Base-by-base conservation (phyloP, 2,797 vertebrate genomes). In the Sebastes vulpes region DNA sequence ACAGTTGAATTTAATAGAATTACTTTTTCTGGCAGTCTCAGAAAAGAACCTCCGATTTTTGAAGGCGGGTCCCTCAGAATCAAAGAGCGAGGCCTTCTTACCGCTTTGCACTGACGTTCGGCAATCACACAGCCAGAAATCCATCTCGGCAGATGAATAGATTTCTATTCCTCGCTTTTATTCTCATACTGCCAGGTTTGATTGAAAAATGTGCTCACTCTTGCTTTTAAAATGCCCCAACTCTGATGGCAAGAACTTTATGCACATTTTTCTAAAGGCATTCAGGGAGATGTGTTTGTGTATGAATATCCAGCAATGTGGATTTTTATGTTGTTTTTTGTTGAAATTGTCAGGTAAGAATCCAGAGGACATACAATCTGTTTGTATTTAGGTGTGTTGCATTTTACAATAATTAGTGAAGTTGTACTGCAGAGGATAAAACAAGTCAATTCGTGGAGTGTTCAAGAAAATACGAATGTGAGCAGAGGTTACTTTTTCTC, bases 61-160 rank as follows among this genome's bases (percentile, higher is more conserved):
- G 56, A 69, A 71, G 23, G 42, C 4, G 29, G 60, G 12, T 23
- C 25, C 18, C 48, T 75, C 38, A 11, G 12, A 88, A 65, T 85
- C 46, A 72, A 73, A 82, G 75, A 69, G 38, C 60, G 14, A 72
- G 54, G 66, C 32, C 26, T 58, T 56, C 35, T 74, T 54, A 12
- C 63, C 54, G 38, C 84, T 83, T 74, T 77, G 20, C 53, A 64
- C 20, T 48, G 42, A 60, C 1, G 23, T 53, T 90, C 50, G 2
- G 65, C 77, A 88, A 46, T 78, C 76, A 67, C 59, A 35, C 60
- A 64, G 65, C 1, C 23, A 87, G 65, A 85, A 87, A 87, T 88
- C 86, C 82, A 85, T 91, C 81, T 79, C 29, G n/a, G 57, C 21
- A 71, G 72, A 87, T 84, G 66, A 90, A 81, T 61, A 71, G 67